These are phyloP conservation scores for Dinocampus coccinellae DNA, from an alignment of 2,888 invertebrate species.

Conservation along the genomic window DNA sequence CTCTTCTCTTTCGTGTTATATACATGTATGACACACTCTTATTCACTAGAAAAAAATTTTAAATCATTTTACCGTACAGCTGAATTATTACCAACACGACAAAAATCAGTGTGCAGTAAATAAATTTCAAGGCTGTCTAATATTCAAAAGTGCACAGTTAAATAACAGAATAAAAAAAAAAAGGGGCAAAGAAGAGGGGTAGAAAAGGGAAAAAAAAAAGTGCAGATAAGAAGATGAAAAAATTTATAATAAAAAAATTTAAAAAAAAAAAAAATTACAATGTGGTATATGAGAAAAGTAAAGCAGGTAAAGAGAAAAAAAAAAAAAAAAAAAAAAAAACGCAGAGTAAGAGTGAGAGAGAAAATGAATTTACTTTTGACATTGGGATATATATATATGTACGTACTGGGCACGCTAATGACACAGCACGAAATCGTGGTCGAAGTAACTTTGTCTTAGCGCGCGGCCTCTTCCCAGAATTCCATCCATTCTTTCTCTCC, in stretches of 20 bases:
- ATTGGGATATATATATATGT: slow-evolving; percentile 35
- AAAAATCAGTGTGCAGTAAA: no score
- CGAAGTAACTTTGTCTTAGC: slow-evolving; percentile 48
- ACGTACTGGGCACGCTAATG: slow-evolving; percentile 41
- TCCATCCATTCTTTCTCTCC: slow-evolving; percentile 37
- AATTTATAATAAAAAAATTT: slow-evolving; percentile 12
- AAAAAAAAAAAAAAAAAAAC: background rate
- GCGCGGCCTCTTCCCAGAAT: slow-evolving; percentile 46
- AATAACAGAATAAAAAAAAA: background rate
- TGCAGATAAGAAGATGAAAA: no score
- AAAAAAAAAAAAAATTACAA: slow-evolving; percentile 21
- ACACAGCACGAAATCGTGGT: slow-evolving; percentile 43
- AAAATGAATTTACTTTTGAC: slow-evolving; percentile 31
- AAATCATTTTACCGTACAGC: background rate
- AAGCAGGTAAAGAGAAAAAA: slow-evolving; percentile 31
- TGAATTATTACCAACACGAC: background rate
- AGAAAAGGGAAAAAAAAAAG: no score
- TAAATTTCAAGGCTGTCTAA: background rate
- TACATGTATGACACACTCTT: background rate
- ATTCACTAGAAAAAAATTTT: background rate
- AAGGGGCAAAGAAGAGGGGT: no score
- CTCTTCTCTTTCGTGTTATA: background rate
- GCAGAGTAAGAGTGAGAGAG: no score
- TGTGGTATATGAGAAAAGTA: slow-evolving; percentile 33
- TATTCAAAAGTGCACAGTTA: background rate